Conservation (phyloP, 2,888 invertebrate genomes). For the Microctonus brassicae region DNA sequence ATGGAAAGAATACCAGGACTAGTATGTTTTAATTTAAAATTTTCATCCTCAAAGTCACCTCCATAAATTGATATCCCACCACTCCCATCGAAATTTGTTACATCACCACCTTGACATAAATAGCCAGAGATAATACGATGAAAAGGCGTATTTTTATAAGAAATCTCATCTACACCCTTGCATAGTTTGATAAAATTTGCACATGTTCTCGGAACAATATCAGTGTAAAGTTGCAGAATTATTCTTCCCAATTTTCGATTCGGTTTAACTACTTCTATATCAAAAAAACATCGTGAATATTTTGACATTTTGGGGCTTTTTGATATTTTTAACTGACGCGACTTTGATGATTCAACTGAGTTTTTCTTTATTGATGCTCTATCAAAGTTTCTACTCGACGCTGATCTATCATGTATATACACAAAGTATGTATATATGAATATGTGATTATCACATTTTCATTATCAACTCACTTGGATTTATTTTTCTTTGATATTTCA, state of each 20-base stretch:
- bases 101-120: conserved; percentile 75
- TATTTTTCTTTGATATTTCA: conserved; percentile 39
- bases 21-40: conserved; percentile 70
- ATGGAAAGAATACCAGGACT: conserved; percentile 74
- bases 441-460: not conserved
- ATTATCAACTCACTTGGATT: conserved; percentile 34
- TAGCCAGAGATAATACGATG: conserved; percentile 74
- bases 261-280: conserved; percentile 55
- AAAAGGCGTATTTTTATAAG: conserved; percentile 69
- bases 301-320: conserved; percentile 30
- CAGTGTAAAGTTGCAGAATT: conserved; percentile 64
- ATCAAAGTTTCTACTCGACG: not conserved
- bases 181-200: conserved; percentile 66
- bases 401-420: not conserved
- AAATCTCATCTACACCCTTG: conserved; percentile 59
- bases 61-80: conserved; percentile 72
- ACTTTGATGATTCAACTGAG: not conserved
- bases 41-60: conserved; percentile 69
- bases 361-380: not conserved
- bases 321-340: not conserved
- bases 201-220: conserved; percentile 64
- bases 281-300: conserved; percentile 61
- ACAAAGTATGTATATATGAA: not conserved
- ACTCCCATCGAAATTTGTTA: conserved; percentile 73
- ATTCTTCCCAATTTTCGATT: conserved; percentile 60